A percentile compares a stretch with the other conserved stretches of the same genome.
These are phyloP conservation scores for Spheniscus mendiculus DNA, from an alignment of 2,113 vertebrate species.

Conservation along the genomic window DNA sequence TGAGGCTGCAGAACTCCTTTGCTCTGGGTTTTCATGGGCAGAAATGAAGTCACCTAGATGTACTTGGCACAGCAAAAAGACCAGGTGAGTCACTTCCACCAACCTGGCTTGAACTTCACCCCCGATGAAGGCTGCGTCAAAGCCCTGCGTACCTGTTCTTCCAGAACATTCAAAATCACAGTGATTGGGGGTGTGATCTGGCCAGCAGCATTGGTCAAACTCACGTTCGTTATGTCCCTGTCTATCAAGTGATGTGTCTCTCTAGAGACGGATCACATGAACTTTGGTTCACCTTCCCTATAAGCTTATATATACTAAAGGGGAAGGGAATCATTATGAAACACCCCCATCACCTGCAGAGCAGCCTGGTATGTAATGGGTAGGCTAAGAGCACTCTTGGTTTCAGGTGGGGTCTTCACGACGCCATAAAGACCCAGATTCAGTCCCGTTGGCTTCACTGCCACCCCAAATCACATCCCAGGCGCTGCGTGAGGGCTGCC, in stretches of 20 bases:
- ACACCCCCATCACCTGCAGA: background rate
- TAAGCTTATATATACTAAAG: background rate
- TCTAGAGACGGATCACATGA: background rate
- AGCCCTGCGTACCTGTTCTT: background rate
- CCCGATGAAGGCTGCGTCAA: background rate
- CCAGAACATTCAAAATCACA: background rate
- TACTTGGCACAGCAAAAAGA: background rate
- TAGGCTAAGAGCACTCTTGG: background rate
- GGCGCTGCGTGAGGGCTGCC: background rate
- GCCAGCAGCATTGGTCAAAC: background rate
- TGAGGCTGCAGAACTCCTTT: background rate
- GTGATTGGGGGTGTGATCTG: background rate
- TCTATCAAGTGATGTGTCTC: background rate
- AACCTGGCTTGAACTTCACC: background rate
- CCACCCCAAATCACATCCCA: background rate
- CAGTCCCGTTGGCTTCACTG: background rate
- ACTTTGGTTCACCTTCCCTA: background rate
- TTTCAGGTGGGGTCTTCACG: background rate
- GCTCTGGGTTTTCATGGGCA: background rate
- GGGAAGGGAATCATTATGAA: background rate
- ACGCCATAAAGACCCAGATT: background rate
- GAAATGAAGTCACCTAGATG: background rate
- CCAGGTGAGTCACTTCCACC: background rate
- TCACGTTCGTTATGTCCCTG: rapidly evolving
- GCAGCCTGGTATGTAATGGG: background rate